These are phyloP conservation scores for Gallinago paraguaiae DNA, from an alignment of 2,113 vertebrate species.

Conservation along the genomic window DNA sequence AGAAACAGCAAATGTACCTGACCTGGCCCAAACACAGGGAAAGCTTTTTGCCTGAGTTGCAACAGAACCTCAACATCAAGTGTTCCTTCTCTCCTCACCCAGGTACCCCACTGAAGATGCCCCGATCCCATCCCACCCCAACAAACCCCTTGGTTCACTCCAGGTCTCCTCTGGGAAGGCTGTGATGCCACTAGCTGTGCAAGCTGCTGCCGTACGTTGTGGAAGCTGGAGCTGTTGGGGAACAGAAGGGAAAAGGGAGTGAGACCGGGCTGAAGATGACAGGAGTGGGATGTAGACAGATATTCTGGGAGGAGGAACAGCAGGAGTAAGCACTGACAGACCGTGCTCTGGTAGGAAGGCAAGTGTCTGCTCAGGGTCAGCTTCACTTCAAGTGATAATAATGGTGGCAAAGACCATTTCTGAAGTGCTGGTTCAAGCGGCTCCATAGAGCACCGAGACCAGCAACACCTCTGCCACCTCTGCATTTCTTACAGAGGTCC, in stretches of 20 bases:
- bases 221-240: neutral
- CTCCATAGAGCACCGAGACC: neutral
- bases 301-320: neutral
- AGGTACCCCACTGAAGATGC: neutral
- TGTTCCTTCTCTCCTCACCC: neutral
- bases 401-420: neutral
- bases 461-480: neutral
- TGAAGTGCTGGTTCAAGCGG: neutral
- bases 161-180: neutral
- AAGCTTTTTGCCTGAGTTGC: neutral
- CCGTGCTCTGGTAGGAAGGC: neutral
- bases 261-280: neutral
- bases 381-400: neutral
- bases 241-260: neutral
- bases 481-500: neutral
- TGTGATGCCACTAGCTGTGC: neutral
- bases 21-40: neutral
- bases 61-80: neutral
- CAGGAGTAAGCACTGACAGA: neutral
- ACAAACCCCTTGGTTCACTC: neutral
- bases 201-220: neutral
- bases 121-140: neutral
- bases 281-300: neutral
- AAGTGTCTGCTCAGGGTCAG: neutral
- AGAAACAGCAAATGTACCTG: neutral